Conservation (phyloP, 1,140 invertebrate genomes). For the Trachymyrmex septentrionalis region DNA sequence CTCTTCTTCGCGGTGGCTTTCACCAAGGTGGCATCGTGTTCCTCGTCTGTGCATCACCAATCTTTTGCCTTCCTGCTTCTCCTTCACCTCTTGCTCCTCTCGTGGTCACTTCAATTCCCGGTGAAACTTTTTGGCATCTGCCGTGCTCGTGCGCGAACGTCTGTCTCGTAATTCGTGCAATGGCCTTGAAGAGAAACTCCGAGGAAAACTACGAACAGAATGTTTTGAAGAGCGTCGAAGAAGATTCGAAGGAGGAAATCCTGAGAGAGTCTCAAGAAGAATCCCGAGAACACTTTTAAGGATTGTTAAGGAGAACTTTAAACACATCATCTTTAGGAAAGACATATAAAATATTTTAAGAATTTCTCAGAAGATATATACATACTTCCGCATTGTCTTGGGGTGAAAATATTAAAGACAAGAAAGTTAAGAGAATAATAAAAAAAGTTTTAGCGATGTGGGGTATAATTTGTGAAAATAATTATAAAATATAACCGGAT, state of each 20-base stretch:
- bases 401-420: neutral
- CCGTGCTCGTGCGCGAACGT: conserved; percentile 63
- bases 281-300: neutral
- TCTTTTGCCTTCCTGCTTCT: conserved; percentile 39
- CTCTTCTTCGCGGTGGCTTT: conserved; percentile 79
- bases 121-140: conserved; percentile 73
- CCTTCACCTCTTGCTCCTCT: conserved; percentile 10
- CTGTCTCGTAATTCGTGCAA: conserved; percentile 46
- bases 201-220: conserved; percentile 50
- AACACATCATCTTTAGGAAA: neutral
- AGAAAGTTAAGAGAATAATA: neutral
- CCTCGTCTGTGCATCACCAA: conserved; percentile 60
- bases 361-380: conserved; percentile 1
- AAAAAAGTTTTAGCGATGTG: neutral
- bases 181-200: conserved; percentile 48
- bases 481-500: neutral
- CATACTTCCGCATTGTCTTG: neutral
- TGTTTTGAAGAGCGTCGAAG: neutral
- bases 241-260: conserved; percentile 9
- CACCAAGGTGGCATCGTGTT: conserved; percentile 78
- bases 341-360: conserved; percentile 10
- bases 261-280: neutral
- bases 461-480: conserved; percentile 16
- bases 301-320: neutral
- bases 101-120: conserved; percentile 56